Conservation (phyloP, 2,888 invertebrate genomes). For the Netelia fuscicornis region DNA sequence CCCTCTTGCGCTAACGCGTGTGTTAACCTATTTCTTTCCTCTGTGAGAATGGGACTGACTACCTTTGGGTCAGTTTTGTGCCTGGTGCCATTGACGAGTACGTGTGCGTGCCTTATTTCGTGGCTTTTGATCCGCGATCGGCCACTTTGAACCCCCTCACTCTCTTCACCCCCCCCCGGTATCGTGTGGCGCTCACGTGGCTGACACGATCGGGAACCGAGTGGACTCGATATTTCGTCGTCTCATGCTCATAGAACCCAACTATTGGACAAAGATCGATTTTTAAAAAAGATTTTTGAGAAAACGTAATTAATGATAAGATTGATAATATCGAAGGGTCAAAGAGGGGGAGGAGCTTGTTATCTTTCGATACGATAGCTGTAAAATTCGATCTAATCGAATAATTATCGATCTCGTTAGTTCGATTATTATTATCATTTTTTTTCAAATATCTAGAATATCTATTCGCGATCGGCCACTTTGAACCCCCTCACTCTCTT, state of each 20-base stretch:
- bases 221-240: background rate
- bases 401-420: background rate
- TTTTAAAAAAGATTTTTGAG: too few species aligned
- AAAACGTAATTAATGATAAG: too few species aligned
- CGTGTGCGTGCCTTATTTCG: background rate
- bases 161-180: background rate
- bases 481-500: background rate
- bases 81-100: slow-evolving; percentile 1
- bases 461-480: slow-evolving; percentile 17
- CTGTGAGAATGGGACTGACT: background rate
- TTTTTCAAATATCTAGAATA: background rate
- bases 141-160: slow-evolving; percentile 27
- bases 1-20: slow-evolving; percentile 35
- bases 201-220: background rate
- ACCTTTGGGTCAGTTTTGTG: background rate
- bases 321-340: too few species aligned
- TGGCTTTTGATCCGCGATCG: background rate
- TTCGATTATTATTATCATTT: background rate
- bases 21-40: slow-evolving; percentile 23
- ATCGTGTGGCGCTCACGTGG: slow-evolving; percentile 57
- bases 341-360: too few species aligned
- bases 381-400: too few species aligned
- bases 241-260: background rate
- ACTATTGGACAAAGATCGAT: too few species aligned
- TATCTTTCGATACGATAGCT: too few species aligned